Percentiles rank a stretch among this genome's conserved stretches.
Conservation (phyloP, 2,797 vertebrate genomes). For the Uromys caudimaculatus region DNA sequence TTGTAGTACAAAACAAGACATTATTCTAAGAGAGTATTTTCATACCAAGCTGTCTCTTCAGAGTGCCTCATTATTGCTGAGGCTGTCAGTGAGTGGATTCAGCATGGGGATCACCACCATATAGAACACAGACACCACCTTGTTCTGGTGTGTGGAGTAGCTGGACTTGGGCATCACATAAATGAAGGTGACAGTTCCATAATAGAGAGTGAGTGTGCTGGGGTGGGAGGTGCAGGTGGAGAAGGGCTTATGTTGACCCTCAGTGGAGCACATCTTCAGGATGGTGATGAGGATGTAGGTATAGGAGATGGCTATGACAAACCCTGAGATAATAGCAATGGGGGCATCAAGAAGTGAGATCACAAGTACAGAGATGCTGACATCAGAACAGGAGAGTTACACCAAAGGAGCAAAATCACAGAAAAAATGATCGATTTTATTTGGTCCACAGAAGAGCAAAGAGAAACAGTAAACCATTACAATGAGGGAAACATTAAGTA, state of each 20-base stretch:
- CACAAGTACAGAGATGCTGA: neutral
- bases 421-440: neutral
- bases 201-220: neutral
- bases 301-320: neutral
- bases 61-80: neutral
- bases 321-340: neutral
- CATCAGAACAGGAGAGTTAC: neutral
- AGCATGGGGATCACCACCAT: neutral
- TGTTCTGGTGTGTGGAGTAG: neutral
- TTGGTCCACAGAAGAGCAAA: too few relatives aligned
- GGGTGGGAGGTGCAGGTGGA: neutral
- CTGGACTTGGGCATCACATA: neutral
- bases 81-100: neutral
- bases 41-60: neutral
- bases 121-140: neutral
- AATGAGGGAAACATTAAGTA: neutral
- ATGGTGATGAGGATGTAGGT: neutral
- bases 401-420: constrained; percentile 4
- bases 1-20: neutral
- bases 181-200: neutral
- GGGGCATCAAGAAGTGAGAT: neutral
- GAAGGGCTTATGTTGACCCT: neutral
- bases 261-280: neutral
- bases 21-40: neutral
- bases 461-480: too few relatives aligned